Base-by-base conservation (phyloP, 2,797 vertebrate genomes). In the Salmo trutta region DNA sequence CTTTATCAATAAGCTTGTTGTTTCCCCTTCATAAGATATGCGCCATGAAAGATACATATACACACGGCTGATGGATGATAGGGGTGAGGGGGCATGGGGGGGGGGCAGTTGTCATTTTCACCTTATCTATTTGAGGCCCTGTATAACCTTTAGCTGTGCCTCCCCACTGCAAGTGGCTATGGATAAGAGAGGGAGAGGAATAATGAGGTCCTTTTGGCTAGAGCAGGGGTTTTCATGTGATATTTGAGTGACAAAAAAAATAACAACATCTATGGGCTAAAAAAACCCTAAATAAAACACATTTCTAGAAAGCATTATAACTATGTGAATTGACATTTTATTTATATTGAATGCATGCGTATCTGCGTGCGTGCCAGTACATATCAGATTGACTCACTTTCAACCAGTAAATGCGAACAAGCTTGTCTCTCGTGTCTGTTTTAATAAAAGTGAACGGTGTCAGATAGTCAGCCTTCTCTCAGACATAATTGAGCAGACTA, bases 71-170 rank as follows among this genome's bases (percentile, higher is more conserved):
- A 52, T 52, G 69, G 41, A 27, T 53, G 52, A 62, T 79, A 69
- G 79, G 75, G 74, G 74, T 78, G 67, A 19, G 36, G 51, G 51
- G 29, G 31, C 14, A 15, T 33, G 27, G 24, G 29, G 8, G 27
- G 33, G 62, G 53, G 62, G n/a, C 66, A 79, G 82, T 78, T 54
- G 79, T 62, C 78, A 75, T 82, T 81, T 76, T 81, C 80, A 88
- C 86, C 75, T 82, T 70, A 78, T 85, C 66, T 81, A 74, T 78
- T 53, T 69, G 54, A 77, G 8, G 72, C 77, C 73, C 78, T 81
- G 68, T 62, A 24, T 80, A 77, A 82, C 83, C 73, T 29, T 74
- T 77, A 36, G 69, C 33, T 33, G 31, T 19, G 54, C 29, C 8
- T 62, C 17, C 53, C 14, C 19, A 56, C 53, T 16, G 52, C 53